phyloP scores from a whole-genome alignment of 2,797 vertebrate genomes.

The Squalus acanthias region DNA sequence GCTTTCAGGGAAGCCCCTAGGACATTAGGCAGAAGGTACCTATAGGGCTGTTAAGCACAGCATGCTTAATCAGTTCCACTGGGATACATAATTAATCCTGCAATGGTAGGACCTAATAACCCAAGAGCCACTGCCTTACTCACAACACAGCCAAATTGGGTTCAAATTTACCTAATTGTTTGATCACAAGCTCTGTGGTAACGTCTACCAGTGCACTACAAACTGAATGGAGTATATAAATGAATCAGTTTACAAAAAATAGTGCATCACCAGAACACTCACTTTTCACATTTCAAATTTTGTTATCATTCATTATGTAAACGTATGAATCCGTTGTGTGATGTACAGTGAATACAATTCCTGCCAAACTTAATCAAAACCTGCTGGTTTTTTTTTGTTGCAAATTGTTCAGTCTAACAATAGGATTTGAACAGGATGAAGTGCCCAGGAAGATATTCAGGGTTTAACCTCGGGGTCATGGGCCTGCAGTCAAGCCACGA shows the following conservation, averaged over 20 bases:
- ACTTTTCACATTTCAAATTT: neutral
- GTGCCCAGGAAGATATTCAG: conserved; percentile 4
- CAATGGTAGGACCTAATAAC: neutral
- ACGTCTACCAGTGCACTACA: no score
- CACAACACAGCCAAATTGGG: neutral
- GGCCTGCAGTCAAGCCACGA: neutral
- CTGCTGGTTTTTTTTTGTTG: neutral
- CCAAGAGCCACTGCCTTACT: neutral
- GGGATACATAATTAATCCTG: conserved; percentile 21
- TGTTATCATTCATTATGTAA: neutral
- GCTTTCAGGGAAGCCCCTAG: neutral
- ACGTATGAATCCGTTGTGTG: neutral
- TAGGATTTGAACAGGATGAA: neutral
- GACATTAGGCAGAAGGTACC: conserved; percentile 11
- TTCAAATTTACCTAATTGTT: neutral
- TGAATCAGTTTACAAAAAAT: neutral
- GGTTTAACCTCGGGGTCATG: neutral
- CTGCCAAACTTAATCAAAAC: neutral
- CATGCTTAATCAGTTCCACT: neutral
- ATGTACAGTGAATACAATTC: neutral
- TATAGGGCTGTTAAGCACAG: neutral
- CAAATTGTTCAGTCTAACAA: neutral
- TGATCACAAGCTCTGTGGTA: neutral
- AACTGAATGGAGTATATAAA: neutral
- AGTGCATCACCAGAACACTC: neutral